Conservation (phyloP, 2,888 invertebrate genomes). For the Drosophila greeni region DNA sequence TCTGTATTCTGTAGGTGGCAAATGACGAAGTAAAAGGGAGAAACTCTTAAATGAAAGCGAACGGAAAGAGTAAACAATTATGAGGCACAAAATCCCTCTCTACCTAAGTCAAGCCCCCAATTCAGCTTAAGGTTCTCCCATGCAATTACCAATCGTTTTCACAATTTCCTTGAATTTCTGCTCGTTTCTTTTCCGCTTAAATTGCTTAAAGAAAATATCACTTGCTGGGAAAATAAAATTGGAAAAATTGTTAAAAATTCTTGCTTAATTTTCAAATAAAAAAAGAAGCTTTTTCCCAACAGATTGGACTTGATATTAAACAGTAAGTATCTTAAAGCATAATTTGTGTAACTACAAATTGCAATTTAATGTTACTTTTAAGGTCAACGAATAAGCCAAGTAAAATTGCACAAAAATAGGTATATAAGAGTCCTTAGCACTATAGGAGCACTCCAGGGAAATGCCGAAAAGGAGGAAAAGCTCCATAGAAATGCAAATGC, state of each 20-base stretch:
- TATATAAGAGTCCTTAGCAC: constrained; percentile 17
- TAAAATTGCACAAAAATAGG: not conserved
- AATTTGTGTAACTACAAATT: not conserved
- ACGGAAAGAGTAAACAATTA: constrained; percentile 28
- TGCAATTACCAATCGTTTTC: constrained; percentile 6
- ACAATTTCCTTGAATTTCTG: not conserved
- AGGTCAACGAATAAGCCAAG: constrained; percentile 4
- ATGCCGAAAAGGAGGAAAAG: constrained; percentile 46
- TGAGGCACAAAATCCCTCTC: constrained; percentile 8
- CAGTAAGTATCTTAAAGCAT: not conserved
- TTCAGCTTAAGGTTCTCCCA: constrained; percentile 17
- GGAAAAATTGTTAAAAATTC: not conserved
- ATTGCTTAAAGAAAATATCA: not conserved
- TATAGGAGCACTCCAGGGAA: constrained; percentile 49
- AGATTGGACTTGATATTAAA: not conserved
- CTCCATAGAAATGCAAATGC: constrained; percentile 50
- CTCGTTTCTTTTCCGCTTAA: not conserved
- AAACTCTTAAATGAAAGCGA: constrained; percentile 24
- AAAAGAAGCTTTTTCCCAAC: not conserved
- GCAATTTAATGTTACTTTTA: constrained; percentile 1
- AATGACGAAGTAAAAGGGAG: constrained; percentile 19
- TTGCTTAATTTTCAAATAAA: not conserved
- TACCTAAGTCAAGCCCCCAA: constrained; percentile 5
- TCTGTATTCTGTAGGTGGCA: constrained; percentile 40
- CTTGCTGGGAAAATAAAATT: not conserved